A percentile compares a stretch with the other conserved stretches of the same genome.
These are phyloP conservation scores for Yoshiicerus persimilis DNA, from an alignment of 1,140 invertebrate genomes.

Conservation along the genomic window DNA sequence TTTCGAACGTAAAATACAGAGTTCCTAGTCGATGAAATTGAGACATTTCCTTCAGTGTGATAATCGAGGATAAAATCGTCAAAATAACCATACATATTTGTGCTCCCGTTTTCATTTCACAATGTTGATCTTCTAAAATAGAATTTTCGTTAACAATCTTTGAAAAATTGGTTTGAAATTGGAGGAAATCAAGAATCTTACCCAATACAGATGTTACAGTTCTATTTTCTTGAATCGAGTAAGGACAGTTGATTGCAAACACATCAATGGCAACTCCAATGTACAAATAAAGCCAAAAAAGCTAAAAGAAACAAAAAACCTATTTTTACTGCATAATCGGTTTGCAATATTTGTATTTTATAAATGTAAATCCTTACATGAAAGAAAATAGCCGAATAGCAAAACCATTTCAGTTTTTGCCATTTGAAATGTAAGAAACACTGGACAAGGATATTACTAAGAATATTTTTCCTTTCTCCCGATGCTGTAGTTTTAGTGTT, in stretches of 20 bases:
- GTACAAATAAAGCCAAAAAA: neutral
- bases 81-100: neutral
- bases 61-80: neutral
- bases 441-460: constrained; percentile 19
- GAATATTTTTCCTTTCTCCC: neutral
- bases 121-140: neutral
- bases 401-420: constrained; percentile 36
- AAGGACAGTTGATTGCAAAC: constrained; percentile 24
- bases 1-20: constrained; percentile 30
- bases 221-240: neutral
- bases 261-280: neutral
- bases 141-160: neutral
- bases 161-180: no score
- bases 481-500: neutral
- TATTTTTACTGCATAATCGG: no score
- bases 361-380: neutral
- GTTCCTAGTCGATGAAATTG: constrained; percentile 14
- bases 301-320: neutral
- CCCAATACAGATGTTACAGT: no score
- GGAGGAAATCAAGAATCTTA: no score
- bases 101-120: neutral
- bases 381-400: constrained; percentile 29
- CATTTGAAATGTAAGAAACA: constrained; percentile 32
- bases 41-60: neutral
- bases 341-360: neutral